Conservation (phyloP, 2,888 invertebrate genomes). For the Cistogaster globosa region DNA sequence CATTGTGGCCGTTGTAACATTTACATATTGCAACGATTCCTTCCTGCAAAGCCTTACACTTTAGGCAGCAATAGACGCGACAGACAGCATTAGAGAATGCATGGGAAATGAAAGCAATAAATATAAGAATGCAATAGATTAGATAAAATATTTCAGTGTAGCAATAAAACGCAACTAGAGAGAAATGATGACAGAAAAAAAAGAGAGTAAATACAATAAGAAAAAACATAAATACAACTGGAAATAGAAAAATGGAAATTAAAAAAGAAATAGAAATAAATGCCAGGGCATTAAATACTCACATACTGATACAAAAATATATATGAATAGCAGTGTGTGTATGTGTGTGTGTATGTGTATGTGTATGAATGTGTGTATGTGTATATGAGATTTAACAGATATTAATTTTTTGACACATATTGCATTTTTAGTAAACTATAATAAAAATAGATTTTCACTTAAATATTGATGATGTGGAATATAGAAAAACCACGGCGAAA, state of each 20-base stretch:
- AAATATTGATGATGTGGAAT: slow-evolving; percentile 17
- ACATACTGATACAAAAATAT: not conserved
- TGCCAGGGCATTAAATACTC: slow-evolving; percentile 60
- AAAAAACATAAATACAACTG: slow-evolving; percentile 34
- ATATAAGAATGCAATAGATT: slow-evolving; percentile 62
- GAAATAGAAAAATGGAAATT: slow-evolving; percentile 56
- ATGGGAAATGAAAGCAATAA: slow-evolving; percentile 58
- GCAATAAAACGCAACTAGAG: slow-evolving; percentile 53
- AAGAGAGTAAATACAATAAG: slow-evolving; percentile 1
- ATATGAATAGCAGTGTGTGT: not conserved
- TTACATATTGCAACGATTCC: slow-evolving; percentile 40
- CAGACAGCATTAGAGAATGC: not conserved
- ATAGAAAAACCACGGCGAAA: not conserved
- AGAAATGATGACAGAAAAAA: slow-evolving; percentile 12
- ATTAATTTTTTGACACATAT: slow-evolving; percentile 31
- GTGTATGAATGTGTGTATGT: too few species aligned
- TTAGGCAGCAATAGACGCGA: not conserved
- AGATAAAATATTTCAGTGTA: slow-evolving; percentile 59
- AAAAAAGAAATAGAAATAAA: slow-evolving; percentile 70
- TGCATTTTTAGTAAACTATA: not conserved
- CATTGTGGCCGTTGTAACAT: slow-evolving; percentile 22
- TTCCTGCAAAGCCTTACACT: not conserved
- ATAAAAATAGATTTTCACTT: slow-evolving; percentile 27
- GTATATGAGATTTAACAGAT: not conserved
- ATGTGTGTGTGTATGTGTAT: too few species aligned